Evolutionary conservation across 2,797 vertebrate species (phyloP).

Genomic region (Lophotriccus pileatus): DNA sequence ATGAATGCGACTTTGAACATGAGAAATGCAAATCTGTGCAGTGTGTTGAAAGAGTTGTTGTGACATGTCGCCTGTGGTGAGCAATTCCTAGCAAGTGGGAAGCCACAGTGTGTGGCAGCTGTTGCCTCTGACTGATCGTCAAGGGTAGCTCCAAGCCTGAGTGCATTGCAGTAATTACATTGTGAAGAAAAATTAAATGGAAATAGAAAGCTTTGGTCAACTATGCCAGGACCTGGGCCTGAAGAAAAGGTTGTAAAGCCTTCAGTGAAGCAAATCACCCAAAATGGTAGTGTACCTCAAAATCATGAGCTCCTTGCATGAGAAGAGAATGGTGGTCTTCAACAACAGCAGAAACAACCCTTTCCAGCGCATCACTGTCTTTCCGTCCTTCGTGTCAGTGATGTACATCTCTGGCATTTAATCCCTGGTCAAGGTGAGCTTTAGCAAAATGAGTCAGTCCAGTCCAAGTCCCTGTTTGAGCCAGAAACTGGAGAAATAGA

Average conservation of each 20-base stretch:
- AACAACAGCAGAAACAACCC: not conserved
- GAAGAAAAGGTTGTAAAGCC: not conserved
- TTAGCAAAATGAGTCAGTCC: not conserved
- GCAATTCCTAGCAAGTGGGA: conserved; percentile 23
- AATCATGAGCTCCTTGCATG: not conserved
- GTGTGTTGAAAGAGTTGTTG: conserved; percentile 21
- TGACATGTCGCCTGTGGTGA: conserved; percentile 15
- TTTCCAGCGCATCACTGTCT: not conserved
- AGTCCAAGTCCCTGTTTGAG: not conserved
- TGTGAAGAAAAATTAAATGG: not conserved
- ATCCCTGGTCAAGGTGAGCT: not conserved
- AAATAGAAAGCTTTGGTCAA: not conserved
- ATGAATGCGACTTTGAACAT: not conserved
- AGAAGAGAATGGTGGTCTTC: not conserved
- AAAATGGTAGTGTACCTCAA: not conserved
- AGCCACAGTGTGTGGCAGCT: conserved; percentile 16
- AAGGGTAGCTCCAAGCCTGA: not conserved
- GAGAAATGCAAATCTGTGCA: not conserved
- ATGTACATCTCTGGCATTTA: not conserved
- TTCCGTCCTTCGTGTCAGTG: not conserved
- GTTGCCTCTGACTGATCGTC: not conserved
- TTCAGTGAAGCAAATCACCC: not conserved
- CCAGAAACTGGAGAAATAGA: not conserved
- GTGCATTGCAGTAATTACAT: not conserved
- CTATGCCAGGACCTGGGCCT: not conserved